A percentile compares a stretch with the other conserved stretches of the same genome.
These are phyloP conservation scores for Lamellibrachia columna DNA, from an alignment of 2,888 invertebrate genomes.

Conservation along the genomic window DNA sequence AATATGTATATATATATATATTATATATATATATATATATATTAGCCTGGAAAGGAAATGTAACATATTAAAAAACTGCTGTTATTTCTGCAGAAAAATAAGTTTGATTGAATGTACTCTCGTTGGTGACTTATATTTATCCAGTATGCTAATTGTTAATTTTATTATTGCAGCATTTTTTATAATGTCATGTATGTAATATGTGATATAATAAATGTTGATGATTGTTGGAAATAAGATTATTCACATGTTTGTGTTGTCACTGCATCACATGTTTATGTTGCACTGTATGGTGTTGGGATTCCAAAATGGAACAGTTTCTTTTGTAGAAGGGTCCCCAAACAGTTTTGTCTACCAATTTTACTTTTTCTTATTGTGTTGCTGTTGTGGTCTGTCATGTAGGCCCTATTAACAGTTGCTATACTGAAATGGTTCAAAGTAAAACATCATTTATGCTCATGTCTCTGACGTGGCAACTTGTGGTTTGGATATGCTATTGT, in stretches of 20 bases:
- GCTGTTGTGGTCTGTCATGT: too few relatives aligned
- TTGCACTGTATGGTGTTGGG: neutral
- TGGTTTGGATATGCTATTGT: too few relatives aligned
- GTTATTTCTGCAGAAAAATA: neutral
- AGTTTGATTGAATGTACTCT: neutral
- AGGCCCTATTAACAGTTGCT: too few relatives aligned
- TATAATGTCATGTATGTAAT: too few relatives aligned
- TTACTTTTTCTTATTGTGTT: too few relatives aligned
- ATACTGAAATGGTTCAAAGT: too few relatives aligned
- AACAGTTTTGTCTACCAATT: too few relatives aligned
- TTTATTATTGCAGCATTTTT: constrained; percentile 6
- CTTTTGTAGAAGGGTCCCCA: too few relatives aligned
- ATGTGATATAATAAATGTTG: neutral
- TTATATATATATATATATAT: neutral
- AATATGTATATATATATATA: neutral
- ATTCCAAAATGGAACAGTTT: too few relatives aligned
- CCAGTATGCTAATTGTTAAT: neutral
- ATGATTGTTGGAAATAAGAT: neutral
- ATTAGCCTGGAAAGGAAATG: neutral
- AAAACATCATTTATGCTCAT: too few relatives aligned
- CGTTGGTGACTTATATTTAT: neutral
- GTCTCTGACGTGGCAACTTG: too few relatives aligned
- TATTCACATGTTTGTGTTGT: neutral
- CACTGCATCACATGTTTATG: neutral
- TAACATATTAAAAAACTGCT: neutral